Conservation (phyloP, 2,113 vertebrate genomes). For the Tauraco erythrolophus region DNA sequence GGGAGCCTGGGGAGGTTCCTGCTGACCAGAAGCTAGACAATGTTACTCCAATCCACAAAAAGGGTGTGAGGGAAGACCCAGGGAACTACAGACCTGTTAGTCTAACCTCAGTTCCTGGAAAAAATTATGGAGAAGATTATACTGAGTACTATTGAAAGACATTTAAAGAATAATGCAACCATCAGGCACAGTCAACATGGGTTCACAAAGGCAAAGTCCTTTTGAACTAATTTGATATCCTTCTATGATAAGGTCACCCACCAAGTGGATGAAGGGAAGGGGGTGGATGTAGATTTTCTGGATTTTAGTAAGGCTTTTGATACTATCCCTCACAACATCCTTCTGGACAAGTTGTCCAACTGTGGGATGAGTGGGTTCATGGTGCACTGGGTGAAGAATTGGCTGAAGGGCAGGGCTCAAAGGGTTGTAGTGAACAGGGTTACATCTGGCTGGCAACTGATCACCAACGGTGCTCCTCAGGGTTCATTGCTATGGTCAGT, state of each 20-base stretch:
- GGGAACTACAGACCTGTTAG: too few relatives aligned
- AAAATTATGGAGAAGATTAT: neutral
- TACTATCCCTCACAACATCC: neutral
- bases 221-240: neutral
- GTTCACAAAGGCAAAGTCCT: neutral
- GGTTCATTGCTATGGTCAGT: too few relatives aligned
- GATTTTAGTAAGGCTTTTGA: too few relatives aligned
- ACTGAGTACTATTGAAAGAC: neutral
- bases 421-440: neutral
- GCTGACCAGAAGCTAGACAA: neutral
- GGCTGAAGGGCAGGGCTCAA: neutral
- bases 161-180: neutral
- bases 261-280: neutral
- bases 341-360: too few relatives aligned
- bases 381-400: neutral
- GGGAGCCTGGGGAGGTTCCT: neutral
- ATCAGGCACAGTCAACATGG: neutral
- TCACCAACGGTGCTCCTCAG: neutral
- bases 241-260: neutral
- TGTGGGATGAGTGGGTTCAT: too few relatives aligned
- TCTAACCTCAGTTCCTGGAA: too few relatives aligned
- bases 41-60: neutral
- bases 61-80: neutral
- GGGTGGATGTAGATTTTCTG: neutral
- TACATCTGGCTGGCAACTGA: neutral